A percentile compares a stretch with the other conserved stretches of the same genome.
phyloP scores from a whole-genome alignment of 2,113 vertebrate genomes.

The Chloropsis cyanopogon region DNA sequence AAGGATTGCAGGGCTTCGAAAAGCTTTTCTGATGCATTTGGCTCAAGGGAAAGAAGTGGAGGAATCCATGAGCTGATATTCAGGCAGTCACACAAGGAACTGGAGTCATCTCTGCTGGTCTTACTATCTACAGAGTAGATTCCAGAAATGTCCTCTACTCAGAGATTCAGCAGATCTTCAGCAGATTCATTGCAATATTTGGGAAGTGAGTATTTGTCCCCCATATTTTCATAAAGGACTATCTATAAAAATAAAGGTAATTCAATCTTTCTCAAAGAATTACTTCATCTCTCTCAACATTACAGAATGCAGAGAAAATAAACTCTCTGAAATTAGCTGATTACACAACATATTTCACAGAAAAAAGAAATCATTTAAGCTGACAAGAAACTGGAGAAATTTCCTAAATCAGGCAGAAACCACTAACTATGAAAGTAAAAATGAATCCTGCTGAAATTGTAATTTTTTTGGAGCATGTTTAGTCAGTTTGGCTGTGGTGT shows the following conservation, averaged over 20 bases:
- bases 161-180: not conserved
- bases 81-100: not conserved
- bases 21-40: not conserved
- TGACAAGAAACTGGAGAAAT: not conserved
- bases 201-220: not conserved
- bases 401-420: not conserved
- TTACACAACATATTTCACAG: not conserved
- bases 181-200: not conserved
- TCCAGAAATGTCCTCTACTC: not conserved
- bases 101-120: not conserved
- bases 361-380: not conserved
- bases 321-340: not conserved
- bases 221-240: not conserved
- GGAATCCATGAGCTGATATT: not conserved
- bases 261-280: not conserved
- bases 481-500: not conserved
- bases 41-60: not conserved
- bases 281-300: not conserved
- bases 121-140: not conserved
- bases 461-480: not conserved
- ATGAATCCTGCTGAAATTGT: accelerated
- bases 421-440: not conserved
- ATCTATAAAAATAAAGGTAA: not conserved
- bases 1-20: not conserved
- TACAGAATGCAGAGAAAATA: not conserved